Evolutionary conservation across 2,113 vertebrate species (phyloP).

Genomic region (Sinosuthora webbiana): DNA sequence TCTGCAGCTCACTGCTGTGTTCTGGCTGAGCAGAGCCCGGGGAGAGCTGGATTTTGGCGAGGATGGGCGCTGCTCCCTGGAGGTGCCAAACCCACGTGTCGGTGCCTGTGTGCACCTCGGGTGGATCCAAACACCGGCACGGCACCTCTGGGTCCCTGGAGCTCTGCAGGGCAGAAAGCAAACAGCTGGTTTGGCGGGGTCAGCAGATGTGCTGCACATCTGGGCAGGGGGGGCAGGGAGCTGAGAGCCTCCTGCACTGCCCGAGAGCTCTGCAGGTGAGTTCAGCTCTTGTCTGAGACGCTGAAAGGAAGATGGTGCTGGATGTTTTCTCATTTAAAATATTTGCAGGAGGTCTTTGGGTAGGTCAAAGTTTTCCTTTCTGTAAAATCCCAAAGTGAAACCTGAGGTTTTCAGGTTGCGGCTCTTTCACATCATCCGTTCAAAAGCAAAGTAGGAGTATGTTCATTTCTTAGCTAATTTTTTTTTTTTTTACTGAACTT

Average conservation of each 20-base stretch:
- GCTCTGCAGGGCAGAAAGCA: not conserved
- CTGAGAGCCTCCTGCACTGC: not conserved
- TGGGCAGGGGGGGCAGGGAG: not conserved
- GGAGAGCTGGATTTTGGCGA: fast-evolving
- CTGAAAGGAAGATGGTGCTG: not conserved
- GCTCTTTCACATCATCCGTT: not conserved
- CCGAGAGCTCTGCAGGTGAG: not conserved
- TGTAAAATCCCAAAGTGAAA: not conserved
- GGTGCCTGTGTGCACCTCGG: fast-evolving
- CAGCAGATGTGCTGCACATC: not conserved
- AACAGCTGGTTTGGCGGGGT: not conserved
- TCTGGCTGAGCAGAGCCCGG: not conserved
- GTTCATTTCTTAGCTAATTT: not conserved
- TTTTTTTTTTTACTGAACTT: not conserved
- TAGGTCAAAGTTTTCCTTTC: not conserved
- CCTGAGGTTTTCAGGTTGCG: not conserved
- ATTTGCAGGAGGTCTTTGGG: not conserved
- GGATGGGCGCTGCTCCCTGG: fast-evolving
- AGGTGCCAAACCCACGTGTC: fast-evolving
- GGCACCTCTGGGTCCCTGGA: not conserved
- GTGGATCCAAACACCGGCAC: fast-evolving
- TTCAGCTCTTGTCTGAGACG: not conserved
- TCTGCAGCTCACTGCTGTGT: not conserved
- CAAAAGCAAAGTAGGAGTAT: not conserved
- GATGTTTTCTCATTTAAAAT: not conserved